phyloP scores from a whole-genome alignment of 2,888 invertebrate species.

The Pammene fasciana region DNA sequence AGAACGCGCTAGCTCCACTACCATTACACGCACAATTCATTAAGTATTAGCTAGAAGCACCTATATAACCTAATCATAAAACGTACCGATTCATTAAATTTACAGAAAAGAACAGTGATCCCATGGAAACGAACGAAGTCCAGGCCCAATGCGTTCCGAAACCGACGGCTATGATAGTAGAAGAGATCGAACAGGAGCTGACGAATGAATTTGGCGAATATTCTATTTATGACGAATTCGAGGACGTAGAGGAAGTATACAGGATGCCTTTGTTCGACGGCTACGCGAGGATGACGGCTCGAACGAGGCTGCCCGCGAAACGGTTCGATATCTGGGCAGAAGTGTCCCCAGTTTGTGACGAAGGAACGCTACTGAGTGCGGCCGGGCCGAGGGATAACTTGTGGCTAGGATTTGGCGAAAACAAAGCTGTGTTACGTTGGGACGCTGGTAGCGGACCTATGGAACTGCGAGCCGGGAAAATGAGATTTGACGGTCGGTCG shows the following conservation, averaged over 20 bases:
- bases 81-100: slow-evolving; percentile 49
- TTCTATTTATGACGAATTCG: slow-evolving; percentile 59
- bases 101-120: slow-evolving; percentile 66
- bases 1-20: slow-evolving; percentile 56
- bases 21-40: slow-evolving; percentile 47
- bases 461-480: slow-evolving; percentile 68
- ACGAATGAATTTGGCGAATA: slow-evolving; percentile 66
- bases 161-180: slow-evolving; percentile 52
- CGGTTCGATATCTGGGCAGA: slow-evolving; percentile 79
- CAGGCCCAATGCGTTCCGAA: slow-evolving; percentile 48
- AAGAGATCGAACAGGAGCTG: slow-evolving; percentile 56
- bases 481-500: slow-evolving; percentile 67
- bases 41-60: slow-evolving; percentile 47
- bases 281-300: slow-evolving; percentile 66
- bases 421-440: slow-evolving; percentile 70
- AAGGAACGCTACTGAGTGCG: slow-evolving; percentile 71
- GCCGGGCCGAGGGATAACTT: slow-evolving; percentile 75
- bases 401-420: slow-evolving; percentile 73
- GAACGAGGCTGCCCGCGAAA: slow-evolving; percentile 70
- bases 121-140: slow-evolving; percentile 50
- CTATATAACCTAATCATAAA: slow-evolving; percentile 23
- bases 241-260: slow-evolving; percentile 63
- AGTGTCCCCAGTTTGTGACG: slow-evolving; percentile 71
- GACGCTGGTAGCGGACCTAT: slow-evolving; percentile 73
- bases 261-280: slow-evolving; percentile 76